phyloP scores from a whole-genome alignment of 2,113 vertebrate species.

The Nothoprocta perdicaria region DNA sequence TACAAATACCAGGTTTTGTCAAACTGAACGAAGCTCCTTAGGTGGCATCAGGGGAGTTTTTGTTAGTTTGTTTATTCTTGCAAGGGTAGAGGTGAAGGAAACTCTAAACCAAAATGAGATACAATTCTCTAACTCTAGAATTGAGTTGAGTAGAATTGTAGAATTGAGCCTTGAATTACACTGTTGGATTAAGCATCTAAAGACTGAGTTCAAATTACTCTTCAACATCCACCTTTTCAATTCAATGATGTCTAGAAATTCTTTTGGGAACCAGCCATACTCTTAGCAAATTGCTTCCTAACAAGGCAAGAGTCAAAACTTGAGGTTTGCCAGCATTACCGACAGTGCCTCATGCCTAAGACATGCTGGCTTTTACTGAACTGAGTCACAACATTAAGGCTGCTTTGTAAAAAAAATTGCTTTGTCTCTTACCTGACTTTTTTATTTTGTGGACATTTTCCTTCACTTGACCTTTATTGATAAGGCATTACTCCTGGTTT shows the following conservation, averaged over 20 bases:
- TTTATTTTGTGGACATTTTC: neutral
- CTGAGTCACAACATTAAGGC: neutral
- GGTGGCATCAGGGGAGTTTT: neutral
- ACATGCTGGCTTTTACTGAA: neutral
- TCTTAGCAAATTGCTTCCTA: neutral
- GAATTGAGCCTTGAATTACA: neutral
- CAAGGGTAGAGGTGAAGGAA: neutral
- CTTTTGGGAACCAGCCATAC: neutral
- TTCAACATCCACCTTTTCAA: neutral
- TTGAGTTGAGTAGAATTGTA: neutral
- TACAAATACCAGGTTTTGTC: neutral
- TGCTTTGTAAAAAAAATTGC: neutral
- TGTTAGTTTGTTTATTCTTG: neutral
- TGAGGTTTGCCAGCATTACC: neutral
- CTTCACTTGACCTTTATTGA: neutral
- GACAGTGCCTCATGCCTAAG: neutral
- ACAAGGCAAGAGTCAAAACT: neutral
- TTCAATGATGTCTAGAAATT: neutral
- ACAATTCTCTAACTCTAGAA: neutral
- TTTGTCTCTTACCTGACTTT: neutral
- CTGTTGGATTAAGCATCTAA: neutral
- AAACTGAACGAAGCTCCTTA: neutral
- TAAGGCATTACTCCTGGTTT: neutral
- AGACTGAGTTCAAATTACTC: neutral
- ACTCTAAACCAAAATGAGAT: neutral